Conservation (phyloP, 2,113 vertebrate species). For the Daboia siamensis region DNA sequence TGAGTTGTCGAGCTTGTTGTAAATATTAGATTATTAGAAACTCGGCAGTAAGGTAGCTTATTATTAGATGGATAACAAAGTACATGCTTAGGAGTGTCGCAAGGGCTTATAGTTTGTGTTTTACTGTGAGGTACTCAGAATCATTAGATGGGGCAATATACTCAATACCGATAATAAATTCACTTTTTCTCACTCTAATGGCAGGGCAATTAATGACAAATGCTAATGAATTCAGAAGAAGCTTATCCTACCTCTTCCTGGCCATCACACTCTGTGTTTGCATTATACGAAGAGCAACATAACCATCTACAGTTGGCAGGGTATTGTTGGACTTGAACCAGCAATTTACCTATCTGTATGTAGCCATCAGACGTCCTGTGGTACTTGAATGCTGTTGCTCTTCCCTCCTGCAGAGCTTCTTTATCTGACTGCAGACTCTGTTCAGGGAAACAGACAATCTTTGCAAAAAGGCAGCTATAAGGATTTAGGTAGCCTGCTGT, state of each 20-base stretch:
- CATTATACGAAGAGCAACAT: background rate
- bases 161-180: background rate
- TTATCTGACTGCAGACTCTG: slow-evolving; percentile 94
- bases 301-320: background rate
- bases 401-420: slow-evolving; percentile 88
- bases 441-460: slow-evolving; percentile 26
- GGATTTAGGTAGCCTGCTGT: background rate
- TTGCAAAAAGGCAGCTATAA: background rate
- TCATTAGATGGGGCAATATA: background rate
- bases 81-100: background rate
- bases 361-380: slow-evolving; percentile 90
- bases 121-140: background rate
- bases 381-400: slow-evolving; percentile 78
- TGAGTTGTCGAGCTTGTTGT: background rate
- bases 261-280: background rate
- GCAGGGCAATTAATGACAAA: background rate
- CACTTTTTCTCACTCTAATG: background rate
- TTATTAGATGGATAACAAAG: background rate
- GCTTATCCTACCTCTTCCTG: background rate
- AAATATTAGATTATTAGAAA: background rate
- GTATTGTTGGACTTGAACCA: background rate
- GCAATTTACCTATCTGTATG: slow-evolving; percentile 86
- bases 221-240: background rate
- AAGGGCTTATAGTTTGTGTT: background rate
- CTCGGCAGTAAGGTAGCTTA: background rate